phyloP scores from a whole-genome alignment of 2,113 vertebrate species.

The Motacilla alba region DNA sequence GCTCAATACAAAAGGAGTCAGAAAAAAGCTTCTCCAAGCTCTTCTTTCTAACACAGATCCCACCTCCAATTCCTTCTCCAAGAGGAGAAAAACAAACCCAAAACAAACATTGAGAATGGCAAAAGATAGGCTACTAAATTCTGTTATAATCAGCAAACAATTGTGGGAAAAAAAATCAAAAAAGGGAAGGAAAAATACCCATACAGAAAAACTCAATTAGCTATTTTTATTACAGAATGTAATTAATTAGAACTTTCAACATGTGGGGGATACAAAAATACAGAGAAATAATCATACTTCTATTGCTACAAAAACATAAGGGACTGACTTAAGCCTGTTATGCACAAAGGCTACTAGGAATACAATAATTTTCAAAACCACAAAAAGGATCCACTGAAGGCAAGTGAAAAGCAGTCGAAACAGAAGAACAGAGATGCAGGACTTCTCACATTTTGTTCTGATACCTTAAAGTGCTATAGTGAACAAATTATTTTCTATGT shows the following conservation, averaged over 20 bases:
- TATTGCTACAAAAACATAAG: not conserved
- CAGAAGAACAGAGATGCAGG: not conserved
- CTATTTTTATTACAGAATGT: not conserved
- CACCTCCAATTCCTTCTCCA: not conserved
- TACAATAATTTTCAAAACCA: not conserved
- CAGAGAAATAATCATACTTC: not conserved
- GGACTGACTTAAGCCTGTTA: not conserved
- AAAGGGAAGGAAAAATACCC: not conserved
- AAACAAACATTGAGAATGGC: not conserved
- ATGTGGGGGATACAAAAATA: not conserved
- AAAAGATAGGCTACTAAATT: not conserved
- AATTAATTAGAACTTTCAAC: not conserved
- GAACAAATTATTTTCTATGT: not conserved
- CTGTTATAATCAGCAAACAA: not conserved
- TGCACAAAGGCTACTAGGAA: not conserved
- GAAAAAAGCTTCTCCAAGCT: not conserved
- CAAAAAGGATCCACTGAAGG: not conserved
- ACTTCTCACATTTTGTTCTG: not conserved
- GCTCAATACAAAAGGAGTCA: not conserved
- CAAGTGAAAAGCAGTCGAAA: not conserved
- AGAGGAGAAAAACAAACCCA: not conserved
- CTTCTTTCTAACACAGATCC: not conserved
- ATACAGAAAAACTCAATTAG: not conserved
- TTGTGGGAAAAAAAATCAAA: not conserved
- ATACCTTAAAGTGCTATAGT: not conserved